These are phyloP conservation scores for human (Homo sapiens) DNA, from an alignment of 2,113 vertebrate genomes.

Conservation along the genomic window GRCh38 chr12:7513501-7514000, in stretches of 20 bases:
- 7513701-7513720: neutral
- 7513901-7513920: neutral
- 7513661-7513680: neutral
- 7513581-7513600: neutral
- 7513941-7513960: neutral
- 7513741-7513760: neutral
- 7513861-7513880: neutral
- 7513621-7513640: neutral
- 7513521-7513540: neutral
- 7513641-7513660: slow-evolving; percentile 3
- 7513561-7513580: neutral
- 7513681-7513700: neutral
- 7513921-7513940: neutral
- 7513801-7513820: neutral
- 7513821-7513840: neutral
- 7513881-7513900: neutral
- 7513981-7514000: neutral
- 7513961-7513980: neutral
- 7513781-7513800: neutral
- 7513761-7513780: neutral
- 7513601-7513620: neutral
- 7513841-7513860: neutral
- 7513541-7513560: neutral
- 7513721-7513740: slow-evolving; percentile 1
- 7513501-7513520: neutral